phyloP scores from a whole-genome alignment of 2,888 invertebrate genomes.

The Tineola bisselliella region DNA sequence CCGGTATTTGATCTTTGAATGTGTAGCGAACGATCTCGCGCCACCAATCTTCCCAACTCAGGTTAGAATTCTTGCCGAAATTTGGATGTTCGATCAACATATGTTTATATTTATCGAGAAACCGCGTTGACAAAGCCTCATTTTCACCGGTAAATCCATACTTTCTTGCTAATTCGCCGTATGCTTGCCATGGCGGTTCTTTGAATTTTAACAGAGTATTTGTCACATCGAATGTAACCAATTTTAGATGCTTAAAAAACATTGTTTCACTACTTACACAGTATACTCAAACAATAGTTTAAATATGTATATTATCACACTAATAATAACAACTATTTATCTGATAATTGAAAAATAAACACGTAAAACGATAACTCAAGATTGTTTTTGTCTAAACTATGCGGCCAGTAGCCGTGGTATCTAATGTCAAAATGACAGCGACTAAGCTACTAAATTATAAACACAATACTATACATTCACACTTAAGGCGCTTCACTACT shows the following conservation, averaged over 20 bases:
- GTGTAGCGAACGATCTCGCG: constrained; percentile 71
- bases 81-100: constrained; percentile 80
- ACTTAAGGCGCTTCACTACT: too few species aligned
- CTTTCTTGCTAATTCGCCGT: constrained; percentile 73
- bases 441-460: too few species aligned
- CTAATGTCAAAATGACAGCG: too few species aligned
- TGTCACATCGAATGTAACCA: constrained; percentile 90
- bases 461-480: too few species aligned
- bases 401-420: too few species aligned
- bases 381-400: too few species aligned
- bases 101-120: constrained; percentile 71
- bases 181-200: constrained; percentile 76
- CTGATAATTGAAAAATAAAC: too few species aligned
- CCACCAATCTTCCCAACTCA: constrained; percentile 90
- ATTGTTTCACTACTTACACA: constrained; percentile 32
- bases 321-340: too few species aligned
- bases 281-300: too few species aligned
- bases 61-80: constrained; percentile 74
- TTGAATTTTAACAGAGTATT: constrained; percentile 83
- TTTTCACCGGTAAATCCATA: constrained; percentile 72
- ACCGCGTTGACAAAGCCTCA: constrained; percentile 67
- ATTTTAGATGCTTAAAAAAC: constrained; percentile 58
- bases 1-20: constrained; percentile 64
- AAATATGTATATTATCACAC: too few species aligned
- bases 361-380: too few species aligned